Base-by-base conservation (phyloP, 2,888 invertebrate genomes). In the Apocheima hispidaria region DNA sequence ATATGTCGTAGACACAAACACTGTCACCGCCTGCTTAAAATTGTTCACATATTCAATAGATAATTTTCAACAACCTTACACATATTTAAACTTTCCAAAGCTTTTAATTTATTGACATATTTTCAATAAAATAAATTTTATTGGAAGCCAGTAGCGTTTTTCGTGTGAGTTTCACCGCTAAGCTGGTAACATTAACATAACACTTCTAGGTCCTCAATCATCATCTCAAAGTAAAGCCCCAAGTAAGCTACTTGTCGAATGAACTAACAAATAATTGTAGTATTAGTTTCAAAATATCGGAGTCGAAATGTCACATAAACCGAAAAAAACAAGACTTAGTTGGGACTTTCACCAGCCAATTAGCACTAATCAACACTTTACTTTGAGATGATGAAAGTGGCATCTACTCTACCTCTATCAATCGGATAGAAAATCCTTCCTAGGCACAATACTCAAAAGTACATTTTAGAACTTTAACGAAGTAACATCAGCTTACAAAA, bases 121-220 rank as follows among this genome's bases (percentile, higher is more conserved):
- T 68, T 51, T 57, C 26, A 40, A 53, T 70, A 70, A 75, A 74
- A 75, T 79, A 75, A 71, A 68, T 59, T 53, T 70, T 66, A 41
- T 51, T 57, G 18, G 46, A 26, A 14, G 14, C 7, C 14, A 14
- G 18, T 30, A 28, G 10, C n/a, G 10, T 18, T 62, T 60, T 59
- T 60, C 73, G 81, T 77, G 83, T 79, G 75, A 75, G 65, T 65
- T 62, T 72, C 59, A 77, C 81, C 83, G 83, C 85, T 61, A 5
- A 60, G 57, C 30, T 65, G 63, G 63, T 65, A 51, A 41, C 23
- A 40, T 41, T 63, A 48, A 36, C 18, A 20, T 40, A 20, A 41
- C 21, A 10, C 9, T n/a, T 12, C n/a, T n/a, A n/a, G n/a, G n/a
- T n/a, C n/a, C n/a, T n/a, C n/a, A n/a, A n/a, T n/a, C n/a, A n/a